Evolutionary conservation across 1,140 invertebrate genomes (phyloP).

Genomic region (Aphelenchoides fujianensis): DNA sequence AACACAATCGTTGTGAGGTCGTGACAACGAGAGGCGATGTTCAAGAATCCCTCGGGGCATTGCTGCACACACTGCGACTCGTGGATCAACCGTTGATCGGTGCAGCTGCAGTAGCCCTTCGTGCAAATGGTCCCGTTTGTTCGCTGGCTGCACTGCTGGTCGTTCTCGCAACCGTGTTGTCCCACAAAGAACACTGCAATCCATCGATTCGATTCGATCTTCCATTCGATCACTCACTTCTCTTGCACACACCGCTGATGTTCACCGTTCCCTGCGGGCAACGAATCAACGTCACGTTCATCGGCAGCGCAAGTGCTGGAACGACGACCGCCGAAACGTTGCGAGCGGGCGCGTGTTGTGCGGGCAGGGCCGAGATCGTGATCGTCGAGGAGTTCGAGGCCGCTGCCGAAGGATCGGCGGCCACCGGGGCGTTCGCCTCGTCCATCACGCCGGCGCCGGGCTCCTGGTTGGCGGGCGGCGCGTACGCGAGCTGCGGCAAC

Average conservation of each 20-base stretch:
- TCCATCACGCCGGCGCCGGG: not conserved
- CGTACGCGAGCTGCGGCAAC: not conserved
- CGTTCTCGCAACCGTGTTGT: conserved; percentile 56
- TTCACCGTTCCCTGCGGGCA: conserved; percentile 51
- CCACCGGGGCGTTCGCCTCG: not conserved
- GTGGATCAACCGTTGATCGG: conserved; percentile 49
- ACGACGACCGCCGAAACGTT: conserved; percentile 21
- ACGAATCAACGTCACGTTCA: conserved; percentile 26
- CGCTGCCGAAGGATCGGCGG: not conserved
- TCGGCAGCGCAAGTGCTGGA: conserved; percentile 14
- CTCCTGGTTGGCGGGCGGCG: not conserved
- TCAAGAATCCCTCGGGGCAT: conserved; percentile 61
- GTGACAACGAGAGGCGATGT: conserved; percentile 61
- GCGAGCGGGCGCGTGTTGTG: not conserved
- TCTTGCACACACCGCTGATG: conserved; percentile 52
- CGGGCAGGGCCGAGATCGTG: conserved; percentile 8
- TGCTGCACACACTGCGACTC: conserved; percentile 49
- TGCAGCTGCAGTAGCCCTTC: conserved; percentile 55
- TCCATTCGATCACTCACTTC: conserved; percentile 41
- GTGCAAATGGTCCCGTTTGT: conserved; percentile 48
- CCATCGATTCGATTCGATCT: not conserved
- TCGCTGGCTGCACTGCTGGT: conserved; percentile 48
- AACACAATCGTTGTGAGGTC: conserved; percentile 62
- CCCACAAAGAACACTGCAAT: conserved; percentile 54
- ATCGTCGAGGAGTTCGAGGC: no score